Percentiles rank a stretch among this genome's conserved stretches.
Evolutionary conservation across 2,888 invertebrate species (phyloP).

Genomic region (Phrixothrix hirtus): DNA sequence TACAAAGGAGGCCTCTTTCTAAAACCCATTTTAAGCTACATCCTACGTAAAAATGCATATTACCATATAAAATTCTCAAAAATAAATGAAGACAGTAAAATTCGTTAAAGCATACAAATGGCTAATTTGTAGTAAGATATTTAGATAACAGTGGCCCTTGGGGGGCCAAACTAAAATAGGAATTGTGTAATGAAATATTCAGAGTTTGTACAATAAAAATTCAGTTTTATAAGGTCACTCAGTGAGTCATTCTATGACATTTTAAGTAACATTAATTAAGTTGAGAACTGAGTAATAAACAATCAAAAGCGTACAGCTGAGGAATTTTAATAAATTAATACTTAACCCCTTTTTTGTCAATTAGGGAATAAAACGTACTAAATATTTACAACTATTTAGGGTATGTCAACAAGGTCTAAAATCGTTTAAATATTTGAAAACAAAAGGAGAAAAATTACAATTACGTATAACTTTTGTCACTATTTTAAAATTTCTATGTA

Average conservation of each 20-base stretch:
- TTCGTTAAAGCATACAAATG: background rate
- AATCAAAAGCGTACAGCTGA: background rate
- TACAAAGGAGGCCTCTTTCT: too few relatives aligned
- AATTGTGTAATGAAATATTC: slow-evolving; percentile 26
- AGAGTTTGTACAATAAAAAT: slow-evolving; percentile 23
- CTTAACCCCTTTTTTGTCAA: too few relatives aligned
- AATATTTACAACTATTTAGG: background rate
- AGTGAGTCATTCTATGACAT: slow-evolving; percentile 30
- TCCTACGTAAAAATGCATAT: too few relatives aligned
- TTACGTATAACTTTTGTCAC: too few relatives aligned
- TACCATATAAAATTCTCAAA: too few relatives aligned
- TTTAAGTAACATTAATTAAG: slow-evolving; percentile 26
- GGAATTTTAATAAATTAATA: background rate
- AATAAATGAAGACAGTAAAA: background rate
- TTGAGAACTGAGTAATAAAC: slow-evolving; percentile 3
- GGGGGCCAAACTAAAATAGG: slow-evolving; percentile 11
- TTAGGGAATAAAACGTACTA: too few relatives aligned
- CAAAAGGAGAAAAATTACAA: slow-evolving; percentile 7
- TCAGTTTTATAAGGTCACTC: slow-evolving; percentile 30
- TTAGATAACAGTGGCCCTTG: background rate
- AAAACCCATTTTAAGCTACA: too few relatives aligned
- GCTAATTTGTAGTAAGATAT: background rate
- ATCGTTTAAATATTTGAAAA: slow-evolving; percentile 7
- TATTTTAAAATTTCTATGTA: slow-evolving; percentile 11
- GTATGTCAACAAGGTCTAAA: slow-evolving; percentile 13